phyloP scores from a whole-genome alignment of 2,888 invertebrate genomes.

The Aleiodes testaceus region DNA sequence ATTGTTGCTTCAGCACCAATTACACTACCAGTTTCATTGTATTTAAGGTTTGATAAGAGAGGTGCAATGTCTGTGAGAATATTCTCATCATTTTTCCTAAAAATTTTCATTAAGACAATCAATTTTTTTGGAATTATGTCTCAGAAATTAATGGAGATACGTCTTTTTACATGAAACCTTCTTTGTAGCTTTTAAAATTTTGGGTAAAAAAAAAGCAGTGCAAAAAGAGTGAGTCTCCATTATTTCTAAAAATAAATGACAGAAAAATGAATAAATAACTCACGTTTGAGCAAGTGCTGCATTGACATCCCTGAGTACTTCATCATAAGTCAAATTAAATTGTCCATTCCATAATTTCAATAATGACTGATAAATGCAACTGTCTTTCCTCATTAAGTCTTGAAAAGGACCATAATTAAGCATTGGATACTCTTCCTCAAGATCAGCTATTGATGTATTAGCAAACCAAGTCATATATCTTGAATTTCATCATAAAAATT shows the following conservation, averaged over 20 bases:
- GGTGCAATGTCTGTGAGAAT: conserved; percentile 63
- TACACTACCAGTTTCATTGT: conserved; percentile 59
- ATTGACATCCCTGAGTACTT: conserved; percentile 61
- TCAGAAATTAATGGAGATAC: not conserved
- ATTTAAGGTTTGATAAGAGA: conserved; percentile 62
- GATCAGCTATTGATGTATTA: conserved; percentile 51
- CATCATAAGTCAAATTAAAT: conserved; percentile 55
- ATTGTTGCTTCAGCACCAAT: conserved; percentile 67
- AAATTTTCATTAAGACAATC: not conserved
- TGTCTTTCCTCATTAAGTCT: conserved; percentile 54
- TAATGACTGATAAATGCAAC: conserved; percentile 68
- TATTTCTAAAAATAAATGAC: no score
- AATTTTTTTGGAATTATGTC: not conserved
- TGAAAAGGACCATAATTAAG: not conserved
- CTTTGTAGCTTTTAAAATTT: not conserved
- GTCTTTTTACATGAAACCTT: not conserved
- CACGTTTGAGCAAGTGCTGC: conserved; percentile 60
- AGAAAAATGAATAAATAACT: conserved; percentile 41
- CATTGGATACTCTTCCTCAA: conserved; percentile 53
- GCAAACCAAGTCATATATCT: conserved; percentile 69
- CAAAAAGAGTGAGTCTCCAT: no score
- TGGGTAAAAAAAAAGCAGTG: no score
- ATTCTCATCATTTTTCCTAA: conserved; percentile 47
- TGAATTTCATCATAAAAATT: not conserved
- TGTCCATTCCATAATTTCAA: conserved; percentile 63